Percentiles rank a stretch among this genome's conserved stretches.
Conservation (phyloP, 2,113 vertebrate genomes). For the Eretmodus cyanostictus region DNA sequence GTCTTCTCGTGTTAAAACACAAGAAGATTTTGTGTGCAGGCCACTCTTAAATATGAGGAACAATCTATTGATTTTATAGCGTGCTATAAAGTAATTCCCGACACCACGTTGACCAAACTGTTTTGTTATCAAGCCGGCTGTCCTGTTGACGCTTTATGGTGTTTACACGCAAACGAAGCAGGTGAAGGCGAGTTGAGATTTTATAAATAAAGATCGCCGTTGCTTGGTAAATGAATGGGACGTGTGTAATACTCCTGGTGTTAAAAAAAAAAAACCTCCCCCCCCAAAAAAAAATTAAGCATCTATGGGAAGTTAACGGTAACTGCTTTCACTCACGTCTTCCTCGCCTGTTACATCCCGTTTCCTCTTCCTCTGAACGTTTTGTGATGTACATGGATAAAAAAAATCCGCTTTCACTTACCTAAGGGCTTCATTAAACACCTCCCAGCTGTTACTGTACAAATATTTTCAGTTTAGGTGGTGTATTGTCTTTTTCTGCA, state of each 20-base stretch:
- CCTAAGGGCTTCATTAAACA: neutral
- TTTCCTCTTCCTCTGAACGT: neutral
- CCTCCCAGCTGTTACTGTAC: neutral
- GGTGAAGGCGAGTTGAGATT: neutral
- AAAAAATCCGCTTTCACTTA: neutral
- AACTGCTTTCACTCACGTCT: neutral
- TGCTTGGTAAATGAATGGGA: neutral
- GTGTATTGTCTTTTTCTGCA: neutral
- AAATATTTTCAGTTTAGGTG: neutral
- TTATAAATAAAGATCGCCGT: neutral
- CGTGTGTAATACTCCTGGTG: neutral
- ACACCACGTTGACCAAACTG: neutral
- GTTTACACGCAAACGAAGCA: neutral
- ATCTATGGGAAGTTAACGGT: neutral
- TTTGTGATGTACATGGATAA: neutral
- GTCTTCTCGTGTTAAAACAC: neutral
- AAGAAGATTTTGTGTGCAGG: neutral
- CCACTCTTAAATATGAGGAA: neutral
- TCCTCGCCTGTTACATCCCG: neutral
- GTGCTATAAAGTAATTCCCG: neutral
- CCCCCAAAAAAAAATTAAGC: neutral
- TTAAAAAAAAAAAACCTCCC: accelerated
- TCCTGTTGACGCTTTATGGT: neutral
- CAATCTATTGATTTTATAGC: neutral
- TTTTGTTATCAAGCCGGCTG: neutral